These are phyloP conservation scores for Hippocampus zosterae DNA, from an alignment of 2,113 vertebrate genomes.

Conservation along the genomic window DNA sequence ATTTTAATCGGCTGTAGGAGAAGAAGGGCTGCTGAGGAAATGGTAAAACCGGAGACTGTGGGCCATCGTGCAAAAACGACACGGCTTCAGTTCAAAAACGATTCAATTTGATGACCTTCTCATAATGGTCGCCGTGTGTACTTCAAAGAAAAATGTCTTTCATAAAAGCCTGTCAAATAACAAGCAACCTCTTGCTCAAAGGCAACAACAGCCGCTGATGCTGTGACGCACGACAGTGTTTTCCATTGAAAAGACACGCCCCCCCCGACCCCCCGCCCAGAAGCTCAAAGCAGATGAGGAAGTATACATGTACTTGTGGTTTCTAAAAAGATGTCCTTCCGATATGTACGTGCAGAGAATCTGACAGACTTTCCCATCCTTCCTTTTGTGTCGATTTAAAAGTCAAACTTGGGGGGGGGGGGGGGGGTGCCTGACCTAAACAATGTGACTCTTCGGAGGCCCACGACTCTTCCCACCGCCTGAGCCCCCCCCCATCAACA, in stretches of 20 bases:
- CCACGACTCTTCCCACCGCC: constrained; percentile 41
- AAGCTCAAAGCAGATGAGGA: constrained; percentile 19
- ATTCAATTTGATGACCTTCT: constrained; percentile 25
- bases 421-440: constrained; percentile 52
- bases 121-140: constrained; percentile 20
- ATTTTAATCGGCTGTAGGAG: background rate
- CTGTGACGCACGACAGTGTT: constrained; percentile 20
- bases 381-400: constrained; percentile 43
- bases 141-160: constrained; percentile 42
- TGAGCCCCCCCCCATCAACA: background rate
- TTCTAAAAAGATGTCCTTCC: constrained; percentile 25
- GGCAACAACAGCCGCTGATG: constrained; percentile 14
- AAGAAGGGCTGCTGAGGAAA: background rate
- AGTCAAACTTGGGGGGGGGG: constrained; percentile 58
- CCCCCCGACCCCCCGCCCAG: constrained; percentile 12
- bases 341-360: constrained; percentile 52
- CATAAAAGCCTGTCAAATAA: constrained; percentile 46
- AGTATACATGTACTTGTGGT: constrained; percentile 14
- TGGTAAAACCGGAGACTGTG: background rate
- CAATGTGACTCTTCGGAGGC: constrained; percentile 48
- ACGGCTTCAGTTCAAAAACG: background rate
- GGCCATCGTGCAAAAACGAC: background rate
- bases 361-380: constrained; percentile 50
- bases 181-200: constrained; percentile 22
- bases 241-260: constrained; percentile 22